Evolutionary conservation across 1,140 invertebrate species (phyloP), one percentile per base, ranked within the genome.

Genomic region (Coelopa frigida): DNA sequence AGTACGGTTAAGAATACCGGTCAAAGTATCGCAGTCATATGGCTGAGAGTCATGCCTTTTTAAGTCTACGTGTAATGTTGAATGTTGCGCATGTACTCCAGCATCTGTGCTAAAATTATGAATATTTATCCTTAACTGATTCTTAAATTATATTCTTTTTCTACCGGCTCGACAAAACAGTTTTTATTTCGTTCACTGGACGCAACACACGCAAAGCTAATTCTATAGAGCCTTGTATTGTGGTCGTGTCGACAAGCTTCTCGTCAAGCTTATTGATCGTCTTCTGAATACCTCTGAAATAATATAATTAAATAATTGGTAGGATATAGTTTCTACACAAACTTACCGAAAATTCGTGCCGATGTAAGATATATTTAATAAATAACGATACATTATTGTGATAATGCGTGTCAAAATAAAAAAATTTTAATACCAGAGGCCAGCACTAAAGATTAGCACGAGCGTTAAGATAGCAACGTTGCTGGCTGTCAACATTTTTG

Each of bases 21-120:
- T 70, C 31, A 82, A 50, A 3, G 38, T 31, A 2, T 53, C 20
- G 1, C 74, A 59, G 39, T 78, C 58, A 54, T 77, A 81, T n/a
- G 74, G 58, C 5, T 40, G 35, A 14, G 70, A 51, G 46, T 73
- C 70, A 17, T 42, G 50, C 38, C 70, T 72, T 17, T 72, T 54
- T 46, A 86, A 49, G 49, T 84, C 80, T 47, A 83, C 72, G 53
- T 85, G 82, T 23, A 76, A 77, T n/a, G 75, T 74, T 12, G 75
- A 68, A 53, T 74, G 73, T 11, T 85, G 55, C 2, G 81, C 82
- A 70, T 85, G 83, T 5, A 86, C 83, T 45, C 83, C 83, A 8
- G 75, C 67, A 76, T 86, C 83, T 68, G 84, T 86, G 54, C 83
- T 85, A 55, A 49, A 55, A 40, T 38, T 38, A 46, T 37, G 39